These are phyloP conservation scores for Drosophila guanche DNA, from an alignment of 1,140 invertebrate genomes.

Conservation along the genomic window DNA sequence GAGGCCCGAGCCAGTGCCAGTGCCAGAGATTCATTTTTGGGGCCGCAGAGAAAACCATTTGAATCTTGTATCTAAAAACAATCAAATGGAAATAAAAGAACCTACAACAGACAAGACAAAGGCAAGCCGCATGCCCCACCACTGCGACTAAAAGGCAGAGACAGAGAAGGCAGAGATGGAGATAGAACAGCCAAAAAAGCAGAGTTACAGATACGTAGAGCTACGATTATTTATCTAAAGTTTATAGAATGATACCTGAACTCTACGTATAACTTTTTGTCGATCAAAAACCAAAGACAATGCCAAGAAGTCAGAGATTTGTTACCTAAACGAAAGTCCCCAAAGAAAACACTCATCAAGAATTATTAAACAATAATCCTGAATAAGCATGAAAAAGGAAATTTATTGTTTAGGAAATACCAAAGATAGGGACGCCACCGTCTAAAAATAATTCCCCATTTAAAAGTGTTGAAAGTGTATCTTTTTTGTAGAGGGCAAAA, in stretches of 20 bases:
- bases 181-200: neutral
- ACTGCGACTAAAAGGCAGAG: neutral
- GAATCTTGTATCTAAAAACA: constrained; percentile 34
- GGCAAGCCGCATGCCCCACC: constrained; percentile 17
- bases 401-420: constrained; percentile 51
- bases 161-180: too few species aligned
- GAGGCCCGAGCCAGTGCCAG: too few species aligned
- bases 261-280: too few species aligned
- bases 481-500: too few species aligned
- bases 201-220: too few species aligned
- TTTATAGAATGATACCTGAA: too few species aligned
- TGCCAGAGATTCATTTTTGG: too few species aligned
- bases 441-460: constrained; percentile 61
- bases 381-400: constrained; percentile 12
- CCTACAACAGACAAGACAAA: constrained; percentile 40
- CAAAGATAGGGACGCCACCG: constrained; percentile 61
- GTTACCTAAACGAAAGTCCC: constrained; percentile 12
- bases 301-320: constrained; percentile 4
- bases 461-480: too few species aligned
- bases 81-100: constrained; percentile 54
- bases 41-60: constrained; percentile 24
- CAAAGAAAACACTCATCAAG: constrained; percentile 52
- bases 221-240: too few species aligned
- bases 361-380: constrained; percentile 74
- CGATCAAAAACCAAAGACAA: constrained; percentile 23